These are phyloP conservation scores for Taenioides sp. DNA, from an alignment of 2,797 vertebrate species.

Conservation along the genomic window DNA sequence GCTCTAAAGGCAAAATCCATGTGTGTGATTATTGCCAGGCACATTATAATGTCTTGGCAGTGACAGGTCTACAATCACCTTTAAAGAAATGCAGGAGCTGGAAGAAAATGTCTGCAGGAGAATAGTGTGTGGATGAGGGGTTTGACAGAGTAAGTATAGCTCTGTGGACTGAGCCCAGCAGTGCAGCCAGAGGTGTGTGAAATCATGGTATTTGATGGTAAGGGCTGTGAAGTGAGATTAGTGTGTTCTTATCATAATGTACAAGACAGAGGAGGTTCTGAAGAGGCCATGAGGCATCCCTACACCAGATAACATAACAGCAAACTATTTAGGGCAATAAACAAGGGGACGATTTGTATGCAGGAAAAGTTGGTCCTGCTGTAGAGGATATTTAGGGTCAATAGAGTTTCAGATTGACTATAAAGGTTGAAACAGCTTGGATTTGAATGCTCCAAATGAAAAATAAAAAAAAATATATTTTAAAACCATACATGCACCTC, in stretches of 20 bases:
- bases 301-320: conserved; percentile 18
- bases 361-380: neutral
- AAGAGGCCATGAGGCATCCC: neutral
- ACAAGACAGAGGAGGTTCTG: conserved; percentile 11
- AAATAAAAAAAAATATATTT: neutral
- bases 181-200: conserved; percentile 18
- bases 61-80: conserved; percentile 9
- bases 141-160: conserved; percentile 43
- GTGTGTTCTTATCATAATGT: conserved; percentile 18
- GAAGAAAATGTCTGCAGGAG: conserved; percentile 31
- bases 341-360: neutral
- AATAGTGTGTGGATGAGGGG: conserved; percentile 16
- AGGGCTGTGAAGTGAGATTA: conserved; percentile 16
- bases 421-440: neutral
- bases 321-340: conserved; percentile 1
- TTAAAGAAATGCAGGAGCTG: conserved; percentile 12
- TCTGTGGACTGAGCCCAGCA: conserved; percentile 23
- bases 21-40: neutral
- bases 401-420: neutral
- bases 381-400: neutral
- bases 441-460: neutral
- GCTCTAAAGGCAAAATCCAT: neutral
- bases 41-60: neutral
- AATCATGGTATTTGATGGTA: conserved; percentile 19
- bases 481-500: neutral